Conservation (phyloP, 2,113 vertebrate species). For the Ia io region DNA sequence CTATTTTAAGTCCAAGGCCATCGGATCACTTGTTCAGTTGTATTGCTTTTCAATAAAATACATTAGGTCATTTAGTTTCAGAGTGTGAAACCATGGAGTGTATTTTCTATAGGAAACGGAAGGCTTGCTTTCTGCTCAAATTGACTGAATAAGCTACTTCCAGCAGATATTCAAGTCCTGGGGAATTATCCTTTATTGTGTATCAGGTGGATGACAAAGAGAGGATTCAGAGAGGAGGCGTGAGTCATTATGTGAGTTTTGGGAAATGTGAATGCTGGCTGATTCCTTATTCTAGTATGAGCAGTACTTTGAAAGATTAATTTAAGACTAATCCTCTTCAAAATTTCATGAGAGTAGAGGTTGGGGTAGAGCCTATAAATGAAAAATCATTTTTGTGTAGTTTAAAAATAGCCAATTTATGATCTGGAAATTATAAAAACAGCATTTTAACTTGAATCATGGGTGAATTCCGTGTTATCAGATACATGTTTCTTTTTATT, state of each 20-base stretch:
- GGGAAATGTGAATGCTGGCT: neutral
- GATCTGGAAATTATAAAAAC: conserved; percentile 37
- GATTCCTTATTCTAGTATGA: conserved; percentile 18
- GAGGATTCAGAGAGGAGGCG: neutral
- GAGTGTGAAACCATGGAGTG: neutral
- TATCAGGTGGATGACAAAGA: neutral
- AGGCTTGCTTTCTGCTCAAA: neutral
- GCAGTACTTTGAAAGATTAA: conserved; percentile 46
- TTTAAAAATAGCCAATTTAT: conserved; percentile 17
- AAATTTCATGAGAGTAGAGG: neutral
- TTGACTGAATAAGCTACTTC: neutral
- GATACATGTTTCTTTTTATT: neutral
- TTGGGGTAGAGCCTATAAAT: neutral
- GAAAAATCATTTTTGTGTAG: neutral
- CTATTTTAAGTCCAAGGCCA: neutral
- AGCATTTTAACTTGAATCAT: neutral
- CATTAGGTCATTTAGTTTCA: neutral
- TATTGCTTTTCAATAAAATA: conserved; percentile 35
- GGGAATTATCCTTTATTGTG: conserved; percentile 29
- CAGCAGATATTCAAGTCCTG: neutral
- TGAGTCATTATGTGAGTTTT: neutral
- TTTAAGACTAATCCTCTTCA: neutral
- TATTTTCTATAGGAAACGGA: neutral
- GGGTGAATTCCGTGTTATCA: neutral
- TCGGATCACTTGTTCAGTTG: neutral